Base-by-base conservation (phyloP, 2,113 vertebrate species). In the Takifugu bimaculatus region DNA sequence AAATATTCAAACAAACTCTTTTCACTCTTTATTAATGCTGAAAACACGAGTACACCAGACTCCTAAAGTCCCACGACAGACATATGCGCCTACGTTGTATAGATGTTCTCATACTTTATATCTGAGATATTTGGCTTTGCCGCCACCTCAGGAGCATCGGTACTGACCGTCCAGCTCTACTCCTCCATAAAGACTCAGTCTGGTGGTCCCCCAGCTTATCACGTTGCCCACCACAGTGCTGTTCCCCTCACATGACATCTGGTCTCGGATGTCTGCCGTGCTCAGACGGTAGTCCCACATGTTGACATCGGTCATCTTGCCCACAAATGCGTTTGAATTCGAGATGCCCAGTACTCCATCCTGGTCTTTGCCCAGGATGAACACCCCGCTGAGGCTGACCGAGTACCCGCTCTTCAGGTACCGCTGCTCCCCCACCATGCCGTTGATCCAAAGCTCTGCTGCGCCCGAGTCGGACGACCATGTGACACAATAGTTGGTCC, bases 321-420 rank as follows among this genome's bases (percentile, higher is more conserved):
- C 93, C 0, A 78, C 76, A 26, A 94, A 93, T 0, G 87, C 79
- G 0, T 91, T 85, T 0, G 70, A 74, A 15, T 91, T 88, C 2
- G 88, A 89, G 0, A 92, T 84, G 13, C 93, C 92, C 13, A 93
- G 84, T 27, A 90, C 79, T 0, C 86, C 65, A 10, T 93, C 89
- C 71, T 91, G 91, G 56, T 89, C 88, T 56, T 90, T 95, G 0
- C 93, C 94, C 0, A 94, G 80, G 6, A 93, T 58, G 13, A 93
- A 70, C 0, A 60, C 68, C 0, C 93, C 93, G 0, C 91, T 89
- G 0, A 87, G 15, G 61, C 13, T 81, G 63, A 90, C 59, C 0
- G 50, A 63, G 0, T 93, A 92, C 0, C 89, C 88, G 0, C 63
- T 75, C 53, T 57, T 87, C 28, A 93, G 27, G 32, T 87, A 81